Conservation (phyloP, 2,797 vertebrate genomes). For the Lagodon rhomboides region DNA sequence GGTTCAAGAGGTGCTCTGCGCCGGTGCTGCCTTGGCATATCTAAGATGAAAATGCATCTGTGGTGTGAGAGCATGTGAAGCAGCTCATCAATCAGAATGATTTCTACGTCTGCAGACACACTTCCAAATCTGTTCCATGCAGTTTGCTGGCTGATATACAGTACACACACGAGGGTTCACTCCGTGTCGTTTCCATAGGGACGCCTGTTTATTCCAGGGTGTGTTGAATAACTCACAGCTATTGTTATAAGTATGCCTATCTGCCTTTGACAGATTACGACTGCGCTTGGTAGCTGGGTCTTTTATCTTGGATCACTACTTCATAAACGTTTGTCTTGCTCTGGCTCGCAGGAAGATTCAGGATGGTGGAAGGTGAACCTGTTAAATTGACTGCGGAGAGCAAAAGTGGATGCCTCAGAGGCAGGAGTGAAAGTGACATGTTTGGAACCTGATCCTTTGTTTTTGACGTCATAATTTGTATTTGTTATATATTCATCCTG, state of each 20-base stretch:
- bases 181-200: slow-evolving; percentile 63
- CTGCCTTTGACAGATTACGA: slow-evolving; percentile 57
- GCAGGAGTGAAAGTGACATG: slow-evolving; percentile 22
- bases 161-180: slow-evolving; percentile 49
- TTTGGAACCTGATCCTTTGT: slow-evolving; percentile 15
- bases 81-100: slow-evolving; percentile 55
- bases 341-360: slow-evolving; percentile 35
- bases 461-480: slow-evolving; percentile 22
- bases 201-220: slow-evolving; percentile 58
- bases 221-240: slow-evolving; percentile 67
- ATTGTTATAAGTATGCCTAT: slow-evolving; percentile 62
- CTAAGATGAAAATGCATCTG: slow-evolving; percentile 32
- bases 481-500: slow-evolving; percentile 29
- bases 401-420: slow-evolving; percentile 30
- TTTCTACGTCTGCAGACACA: slow-evolving; percentile 48
- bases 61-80: slow-evolving; percentile 47
- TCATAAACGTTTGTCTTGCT: slow-evolving; percentile 42
- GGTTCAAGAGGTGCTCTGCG: slow-evolving; percentile 1
- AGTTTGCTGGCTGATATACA: slow-evolving; percentile 44
- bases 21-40: slow-evolving; percentile 10
- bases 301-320: slow-evolving; percentile 53
- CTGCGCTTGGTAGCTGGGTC: slow-evolving; percentile 41
- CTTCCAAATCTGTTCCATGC: slow-evolving; percentile 61
- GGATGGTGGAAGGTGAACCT: slow-evolving; percentile 38
- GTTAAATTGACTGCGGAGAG: slow-evolving; percentile 40